phyloP scores from a whole-genome alignment of 2,113 vertebrate genomes.

The Rhinoptilus africanus region DNA sequence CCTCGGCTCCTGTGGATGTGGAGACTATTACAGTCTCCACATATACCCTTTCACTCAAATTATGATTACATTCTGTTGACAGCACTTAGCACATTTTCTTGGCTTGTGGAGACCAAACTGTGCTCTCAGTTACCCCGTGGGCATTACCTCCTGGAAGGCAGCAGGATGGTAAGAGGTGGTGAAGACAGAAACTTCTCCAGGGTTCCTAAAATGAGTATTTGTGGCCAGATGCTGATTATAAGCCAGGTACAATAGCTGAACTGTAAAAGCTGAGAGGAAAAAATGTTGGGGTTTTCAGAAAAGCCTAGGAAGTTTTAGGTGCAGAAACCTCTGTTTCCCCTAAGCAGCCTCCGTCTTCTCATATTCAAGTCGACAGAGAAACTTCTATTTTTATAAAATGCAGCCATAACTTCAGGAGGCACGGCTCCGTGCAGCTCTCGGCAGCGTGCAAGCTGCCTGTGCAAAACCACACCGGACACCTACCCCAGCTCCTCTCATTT shows the following conservation, averaged over 20 bases:
- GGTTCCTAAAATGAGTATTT: constrained; percentile 14
- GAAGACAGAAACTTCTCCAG: constrained; percentile 35
- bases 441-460: not conserved
- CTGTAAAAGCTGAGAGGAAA: not conserved
- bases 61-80: constrained; percentile 43
- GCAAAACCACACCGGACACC: not conserved
- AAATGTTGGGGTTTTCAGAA: not conserved
- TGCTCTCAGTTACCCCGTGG: not conserved
- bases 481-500: not conserved
- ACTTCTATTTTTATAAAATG: not conserved
- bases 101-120: not conserved
- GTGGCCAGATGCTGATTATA: constrained; percentile 14
- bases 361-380: not conserved
- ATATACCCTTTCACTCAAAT: not conserved
- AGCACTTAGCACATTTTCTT: constrained; percentile 40
- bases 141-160: constrained; percentile 27
- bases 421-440: not conserved
- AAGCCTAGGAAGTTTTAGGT: not conserved
- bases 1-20: not conserved
- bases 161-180: not conserved
- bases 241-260: not conserved
- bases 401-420: not conserved
- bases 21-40: not conserved
- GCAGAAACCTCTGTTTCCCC: not conserved
- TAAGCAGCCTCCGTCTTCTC: not conserved